A percentile compares a stretch with the other conserved stretches of the same genome.
Conservation (phyloP, 2,113 vertebrate species). For the Capra hircus region DNA sequence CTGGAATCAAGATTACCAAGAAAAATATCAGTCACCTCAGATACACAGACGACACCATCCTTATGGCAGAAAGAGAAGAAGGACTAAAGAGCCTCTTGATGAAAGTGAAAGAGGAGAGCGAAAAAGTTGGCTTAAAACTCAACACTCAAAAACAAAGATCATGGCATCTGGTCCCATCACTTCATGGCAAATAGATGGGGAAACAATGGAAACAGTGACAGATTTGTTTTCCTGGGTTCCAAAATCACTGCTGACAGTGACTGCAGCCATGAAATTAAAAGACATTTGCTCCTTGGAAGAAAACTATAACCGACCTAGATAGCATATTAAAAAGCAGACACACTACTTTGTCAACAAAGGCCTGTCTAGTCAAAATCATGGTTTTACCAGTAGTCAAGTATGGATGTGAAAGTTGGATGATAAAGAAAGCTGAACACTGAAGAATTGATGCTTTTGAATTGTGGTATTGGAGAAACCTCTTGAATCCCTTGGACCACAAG, state of each 20-base stretch:
- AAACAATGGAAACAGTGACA: neutral
- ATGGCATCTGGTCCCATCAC: neutral
- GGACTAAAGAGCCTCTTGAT: neutral
- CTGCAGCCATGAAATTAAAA: neutral
- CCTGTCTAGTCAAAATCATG: neutral
- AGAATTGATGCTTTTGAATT: neutral
- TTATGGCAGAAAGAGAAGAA: neutral
- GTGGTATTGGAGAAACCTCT: neutral
- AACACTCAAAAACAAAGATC: neutral
- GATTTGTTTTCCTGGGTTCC: neutral
- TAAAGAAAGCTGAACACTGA: neutral
- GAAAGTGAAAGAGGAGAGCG: neutral
- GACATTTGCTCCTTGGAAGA: neutral
- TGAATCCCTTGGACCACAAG: neutral
- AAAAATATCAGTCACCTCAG: neutral
- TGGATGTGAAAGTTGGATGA: neutral
- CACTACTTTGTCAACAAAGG: neutral
- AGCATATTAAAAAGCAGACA: neutral
- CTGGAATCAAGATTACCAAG: neutral
- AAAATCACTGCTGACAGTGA: neutral
- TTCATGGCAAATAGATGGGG: neutral
- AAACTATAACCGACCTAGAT: neutral
- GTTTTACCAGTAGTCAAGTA: neutral
- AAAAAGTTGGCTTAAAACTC: neutral
- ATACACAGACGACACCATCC: neutral